Evolutionary conservation across 2,888 invertebrate genomes (phyloP), one percentile per base, ranked within the genome.

Genomic region (Torymus tubicola): DNA sequence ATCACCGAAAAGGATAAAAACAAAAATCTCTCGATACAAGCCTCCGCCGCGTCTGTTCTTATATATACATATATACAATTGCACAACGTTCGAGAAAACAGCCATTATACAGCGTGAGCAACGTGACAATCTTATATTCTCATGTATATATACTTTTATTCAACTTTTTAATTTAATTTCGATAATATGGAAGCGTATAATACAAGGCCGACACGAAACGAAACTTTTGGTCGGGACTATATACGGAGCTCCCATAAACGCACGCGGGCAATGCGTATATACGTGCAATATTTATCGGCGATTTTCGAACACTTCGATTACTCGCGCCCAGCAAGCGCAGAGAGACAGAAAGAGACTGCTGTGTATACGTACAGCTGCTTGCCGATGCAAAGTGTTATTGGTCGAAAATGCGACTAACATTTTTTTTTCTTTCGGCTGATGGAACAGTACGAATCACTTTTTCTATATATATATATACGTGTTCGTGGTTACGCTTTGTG

Each of bases 281-380:
- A n/a, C n/a, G 52, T 76, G 61, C 67, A 80, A 76, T 71, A 80
- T 80, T 80, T 80, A 80, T 80, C 71, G 71, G 61, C 60, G 68
- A 80, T 76, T 76, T 80, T 67, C 80, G 76, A 72, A 72, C 71
- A 67, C 71, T 71, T 75, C 80, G 67, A 80, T 76, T 80, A 67
- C 53, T 10, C 50, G 24, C 57, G 18, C 13, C 10, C 53, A 21
- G n/a, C 60, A 42, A 2, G 42, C 42, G n/a, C 21, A 21, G 21
- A 21, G 21, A 21, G 21, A 21, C 21, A 21, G 21, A 21, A 2
- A 21, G 21, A 21, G 0, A 8, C 42, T 42, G 42, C 42, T 8
- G 42, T 42, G 42, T 42, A 4, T 42, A 4, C 42, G 42, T 55
- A n/a, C 52, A 60, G 21, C 42, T 31, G 31, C 55, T 72, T 55